Evolutionary conservation across 1,140 invertebrate genomes (phyloP).

Genomic region (Drosophila sp.): DNA sequence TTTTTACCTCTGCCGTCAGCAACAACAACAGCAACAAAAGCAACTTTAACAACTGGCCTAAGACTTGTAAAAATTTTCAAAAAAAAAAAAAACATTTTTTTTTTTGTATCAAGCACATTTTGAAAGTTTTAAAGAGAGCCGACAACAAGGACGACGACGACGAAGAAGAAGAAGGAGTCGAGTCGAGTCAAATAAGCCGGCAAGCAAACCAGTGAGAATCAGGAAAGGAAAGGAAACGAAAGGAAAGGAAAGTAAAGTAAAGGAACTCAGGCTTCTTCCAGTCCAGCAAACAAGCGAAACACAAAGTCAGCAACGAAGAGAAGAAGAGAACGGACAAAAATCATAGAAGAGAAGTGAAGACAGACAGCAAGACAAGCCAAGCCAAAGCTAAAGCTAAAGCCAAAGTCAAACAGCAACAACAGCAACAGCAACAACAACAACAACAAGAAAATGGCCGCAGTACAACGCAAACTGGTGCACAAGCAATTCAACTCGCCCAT

Average conservation of each 20-base stretch:
- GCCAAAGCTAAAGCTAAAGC: conserved; percentile 33
- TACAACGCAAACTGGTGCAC: conserved; percentile 88
- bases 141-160: conserved; percentile 22
- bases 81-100: conserved; percentile 24
- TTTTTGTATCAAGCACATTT: conserved; percentile 78
- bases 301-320: conserved; percentile 24
- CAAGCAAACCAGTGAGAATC: background rate
- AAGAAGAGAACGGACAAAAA: conserved; percentile 13
- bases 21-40: conserved; percentile 32
- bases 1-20: conserved; percentile 22
- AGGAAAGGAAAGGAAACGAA: background rate
- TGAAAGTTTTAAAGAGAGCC: conserved; percentile 70
- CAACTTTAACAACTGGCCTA: conserved; percentile 38
- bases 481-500: conserved; percentile 96
- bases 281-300: conserved; percentile 20
- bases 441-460: conserved; percentile 84
- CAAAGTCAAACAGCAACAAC: conserved; percentile 38
- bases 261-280: conserved; percentile 7
- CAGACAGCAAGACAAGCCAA: conserved; percentile 28
- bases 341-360: conserved; percentile 22
- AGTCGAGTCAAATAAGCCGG: conserved; percentile 12
- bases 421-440: conserved; percentile 23
- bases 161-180: background rate
- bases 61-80: conserved; percentile 21
- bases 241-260: conserved; percentile 4